Evolutionary conservation across 2,888 invertebrate genomes (phyloP).

Genomic region (Heliconius hortense): DNA sequence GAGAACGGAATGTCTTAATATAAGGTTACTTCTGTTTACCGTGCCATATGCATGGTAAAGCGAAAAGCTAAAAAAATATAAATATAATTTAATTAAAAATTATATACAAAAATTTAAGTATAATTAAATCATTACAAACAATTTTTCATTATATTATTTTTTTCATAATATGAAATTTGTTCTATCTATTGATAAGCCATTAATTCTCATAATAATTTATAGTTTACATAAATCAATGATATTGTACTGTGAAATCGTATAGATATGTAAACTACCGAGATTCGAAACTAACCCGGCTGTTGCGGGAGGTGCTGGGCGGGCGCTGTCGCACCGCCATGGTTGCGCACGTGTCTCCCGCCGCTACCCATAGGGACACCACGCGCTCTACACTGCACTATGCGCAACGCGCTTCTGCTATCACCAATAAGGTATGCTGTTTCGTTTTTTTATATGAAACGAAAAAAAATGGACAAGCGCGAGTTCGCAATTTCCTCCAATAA

Average conservation of each 20-base stretch:
- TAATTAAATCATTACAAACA: too few species aligned
- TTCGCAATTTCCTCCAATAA: too few species aligned
- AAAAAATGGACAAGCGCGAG: too few species aligned
- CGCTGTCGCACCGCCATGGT: slow-evolving; percentile 98
- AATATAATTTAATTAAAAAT: too few species aligned
- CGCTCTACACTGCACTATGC: slow-evolving; percentile 97
- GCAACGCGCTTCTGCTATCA: slow-evolving; percentile 95
- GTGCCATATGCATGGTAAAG: too few species aligned
- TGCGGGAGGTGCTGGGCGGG: slow-evolving; percentile 93
- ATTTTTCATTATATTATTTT: too few species aligned
- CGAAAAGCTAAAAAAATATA: too few species aligned
- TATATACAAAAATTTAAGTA: too few species aligned
- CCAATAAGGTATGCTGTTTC: slow-evolving; percentile 85
- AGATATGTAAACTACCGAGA: slow-evolving; percentile 97
- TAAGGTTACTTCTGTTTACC: too few species aligned
- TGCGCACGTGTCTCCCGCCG: slow-evolving; percentile 95
- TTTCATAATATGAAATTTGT: too few species aligned
- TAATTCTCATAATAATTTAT: neutral
- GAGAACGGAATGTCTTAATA: too few species aligned
- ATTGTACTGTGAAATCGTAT: neutral
- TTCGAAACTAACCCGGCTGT: slow-evolving; percentile 94
- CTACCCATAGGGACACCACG: slow-evolving; percentile 92
- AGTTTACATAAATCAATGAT: neutral
- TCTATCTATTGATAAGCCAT: neutral
- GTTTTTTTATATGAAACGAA: neutral